Evolutionary conservation across 2,888 invertebrate genomes (phyloP), one percentile per base, ranked within the genome.

Genomic region (Willowsia nigromaculata): DNA sequence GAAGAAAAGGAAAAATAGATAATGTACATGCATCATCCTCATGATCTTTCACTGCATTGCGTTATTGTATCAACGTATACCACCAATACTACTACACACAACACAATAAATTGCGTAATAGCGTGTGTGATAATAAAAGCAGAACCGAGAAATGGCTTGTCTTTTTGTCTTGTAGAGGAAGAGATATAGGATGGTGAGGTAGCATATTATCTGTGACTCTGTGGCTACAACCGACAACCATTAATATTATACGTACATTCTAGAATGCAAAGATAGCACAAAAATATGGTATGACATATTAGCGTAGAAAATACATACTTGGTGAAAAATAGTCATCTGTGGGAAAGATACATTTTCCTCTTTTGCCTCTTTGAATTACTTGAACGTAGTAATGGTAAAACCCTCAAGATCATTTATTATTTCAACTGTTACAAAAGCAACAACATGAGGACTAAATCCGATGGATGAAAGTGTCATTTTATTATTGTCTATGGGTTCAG

Each of bases 381-480:
- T 13, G 33, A 33, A 65, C 65, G 33, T 33, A 65, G 33, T 65
- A 65, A 65, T 65, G 33, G 18, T 33, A 65, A 65, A 9, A 33
- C 59, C 59, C 59, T 59, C 59, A 59, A 59, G 59, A 59, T 59
- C 59, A 59, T 59, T 59, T 59, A 59, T 59, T 59, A 53, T 53
- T 53, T 53, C 53, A 53, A 53, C 53, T 6, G 53, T 53, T 18
- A 53, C 53, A 76, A 76, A 74, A 76, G 53, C 53, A 53, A 22
- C 18, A 18, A 22, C 18, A 18, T 53, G 53, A 53, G 18, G n/a
- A 71, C 71, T 4, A 30, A 30, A 2, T 15, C 30, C 11, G n/a
- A 65, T n/a, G n/a, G 30, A 7, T 65, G 13, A 65, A n/a, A 65
- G 15, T 65, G 40, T 71, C 40, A 40, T 71, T 43, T 43, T 6